Evolutionary conservation across 1,140 invertebrate species (phyloP).

Genomic region (Cydia fagiglandana): DNA sequence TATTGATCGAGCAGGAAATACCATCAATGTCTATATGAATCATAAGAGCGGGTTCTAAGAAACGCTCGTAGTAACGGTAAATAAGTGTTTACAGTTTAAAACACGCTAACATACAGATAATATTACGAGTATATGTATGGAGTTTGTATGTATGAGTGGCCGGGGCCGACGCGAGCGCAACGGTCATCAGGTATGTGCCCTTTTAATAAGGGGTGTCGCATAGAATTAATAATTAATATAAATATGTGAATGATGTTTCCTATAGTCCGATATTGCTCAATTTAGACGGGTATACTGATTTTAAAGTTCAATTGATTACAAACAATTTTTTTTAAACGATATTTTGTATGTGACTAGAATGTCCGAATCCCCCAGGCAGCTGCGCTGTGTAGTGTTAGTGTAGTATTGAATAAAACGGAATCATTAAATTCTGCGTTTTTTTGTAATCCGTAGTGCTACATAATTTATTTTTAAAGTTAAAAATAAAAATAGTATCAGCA

Average conservation of each 20-base stretch:
- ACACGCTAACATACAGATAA: conserved; percentile 6
- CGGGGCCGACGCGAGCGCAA: conserved; percentile 16
- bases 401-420: too few relatives aligned
- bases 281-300: too few relatives aligned
- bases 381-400: too few relatives aligned
- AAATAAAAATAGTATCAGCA: not conserved
- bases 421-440: too few relatives aligned
- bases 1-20: conserved; percentile 3
- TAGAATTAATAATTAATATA: not conserved
- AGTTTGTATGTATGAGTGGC: not conserved
- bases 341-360: too few relatives aligned
- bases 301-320: too few relatives aligned
- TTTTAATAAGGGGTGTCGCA: conserved; percentile 4
- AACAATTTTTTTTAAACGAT: too few relatives aligned
- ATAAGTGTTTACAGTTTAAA: conserved; percentile 6
- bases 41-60: conserved; percentile 4
- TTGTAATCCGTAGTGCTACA: too few relatives aligned
- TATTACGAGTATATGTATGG: not conserved
- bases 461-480: not conserved
- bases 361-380: too few relatives aligned
- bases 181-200: conserved; percentile 3
- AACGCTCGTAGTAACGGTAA: not conserved
- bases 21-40: not conserved
- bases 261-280: too few relatives aligned
- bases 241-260: too few relatives aligned